Conservation (phyloP, 1,140 invertebrate genomes). For the Zaprionus nigranus region DNA sequence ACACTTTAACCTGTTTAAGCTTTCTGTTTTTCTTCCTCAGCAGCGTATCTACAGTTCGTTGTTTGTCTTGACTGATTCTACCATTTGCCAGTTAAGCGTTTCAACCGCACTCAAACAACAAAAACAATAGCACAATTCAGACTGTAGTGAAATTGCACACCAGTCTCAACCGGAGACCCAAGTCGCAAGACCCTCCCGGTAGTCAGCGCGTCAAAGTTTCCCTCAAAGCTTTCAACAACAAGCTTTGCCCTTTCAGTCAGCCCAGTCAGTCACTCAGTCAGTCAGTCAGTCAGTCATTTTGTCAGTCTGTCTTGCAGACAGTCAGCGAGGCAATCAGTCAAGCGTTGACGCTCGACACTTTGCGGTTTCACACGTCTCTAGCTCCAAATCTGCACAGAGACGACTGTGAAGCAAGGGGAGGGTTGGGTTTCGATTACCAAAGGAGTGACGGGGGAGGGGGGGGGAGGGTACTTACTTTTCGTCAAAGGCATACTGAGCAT, state of each 20-base stretch:
- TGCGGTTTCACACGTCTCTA: constrained; percentile 78
- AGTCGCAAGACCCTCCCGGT: not conserved
- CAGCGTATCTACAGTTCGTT: constrained; percentile 22
- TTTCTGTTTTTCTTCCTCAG: not conserved
- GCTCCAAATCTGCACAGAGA: constrained; percentile 51
- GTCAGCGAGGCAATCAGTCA: constrained; percentile 24
- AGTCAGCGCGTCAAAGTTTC: constrained; percentile 56
- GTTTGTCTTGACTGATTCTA: not conserved
- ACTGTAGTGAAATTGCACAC: constrained; percentile 65
- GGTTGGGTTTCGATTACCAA: constrained; percentile 44
- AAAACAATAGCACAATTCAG: constrained; percentile 49
- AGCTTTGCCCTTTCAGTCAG: constrained; percentile 24
- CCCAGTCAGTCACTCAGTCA: constrained; percentile 20
- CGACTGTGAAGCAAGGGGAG: constrained; percentile 9
- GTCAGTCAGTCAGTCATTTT: constrained; percentile 27
- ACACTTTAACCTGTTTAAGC: not conserved
- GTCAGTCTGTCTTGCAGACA: not conserved
- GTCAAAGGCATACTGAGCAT: constrained; percentile 95
- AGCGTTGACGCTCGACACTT: constrained; percentile 59
- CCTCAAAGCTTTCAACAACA: constrained; percentile 35
- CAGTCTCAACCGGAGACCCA: constrained; percentile 4
- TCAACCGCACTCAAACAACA: constrained; percentile 57
- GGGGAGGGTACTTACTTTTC: constrained; percentile 88
- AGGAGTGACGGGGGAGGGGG: not conserved
- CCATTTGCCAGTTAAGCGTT: constrained; percentile 55